Evolutionary conservation across 92 coral and sea anemone species (phyloP).

Genomic region (Hydrozoanthus gracilis): DNA sequence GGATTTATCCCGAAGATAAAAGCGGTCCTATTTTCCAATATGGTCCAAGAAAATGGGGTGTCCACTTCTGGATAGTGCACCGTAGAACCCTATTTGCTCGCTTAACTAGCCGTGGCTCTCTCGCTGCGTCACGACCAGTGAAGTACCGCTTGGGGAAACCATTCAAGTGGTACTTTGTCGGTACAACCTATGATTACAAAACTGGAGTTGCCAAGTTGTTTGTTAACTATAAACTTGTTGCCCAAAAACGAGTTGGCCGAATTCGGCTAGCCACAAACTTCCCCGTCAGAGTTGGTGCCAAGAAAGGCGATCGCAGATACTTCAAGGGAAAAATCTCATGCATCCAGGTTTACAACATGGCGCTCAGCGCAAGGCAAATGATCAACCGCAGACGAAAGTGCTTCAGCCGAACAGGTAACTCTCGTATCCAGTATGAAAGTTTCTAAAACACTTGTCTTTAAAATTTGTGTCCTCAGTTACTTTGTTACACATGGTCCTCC

Average conservation of each 20-base stretch:
- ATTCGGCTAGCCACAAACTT: conserved; percentile 73
- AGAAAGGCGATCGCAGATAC: conserved; percentile 51
- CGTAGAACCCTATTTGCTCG: conserved; percentile 64
- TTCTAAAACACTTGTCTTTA: not conserved
- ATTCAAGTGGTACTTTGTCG: conserved; percentile 71
- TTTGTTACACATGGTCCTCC: no score
- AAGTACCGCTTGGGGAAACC: conserved; percentile 52
- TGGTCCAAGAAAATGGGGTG: conserved; percentile 74
- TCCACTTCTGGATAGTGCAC: conserved; percentile 75
- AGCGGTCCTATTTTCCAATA: conserved; percentile 78
- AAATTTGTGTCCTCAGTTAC: not conserved
- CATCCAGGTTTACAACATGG: conserved; percentile 74
- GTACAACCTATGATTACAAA: conserved; percentile 62
- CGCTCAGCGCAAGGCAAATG: conserved; percentile 65
- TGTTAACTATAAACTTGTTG: conserved; percentile 64
- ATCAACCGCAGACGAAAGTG: conserved; percentile 62
- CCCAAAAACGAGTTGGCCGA: conserved; percentile 53
- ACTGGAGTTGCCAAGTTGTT: conserved; percentile 69
- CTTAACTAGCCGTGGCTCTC: conserved; percentile 66
- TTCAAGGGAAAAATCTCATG: conserved; percentile 83
- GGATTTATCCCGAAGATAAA: conserved; percentile 67
- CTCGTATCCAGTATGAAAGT: not conserved
- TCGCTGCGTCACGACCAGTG: conserved; percentile 52
- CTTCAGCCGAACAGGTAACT: conserved; percentile 67
- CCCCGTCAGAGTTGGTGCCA: conserved; percentile 73